phyloP scores from a whole-genome alignment of 2,888 invertebrate genomes.

The Eristalinus sepulchralis region DNA sequence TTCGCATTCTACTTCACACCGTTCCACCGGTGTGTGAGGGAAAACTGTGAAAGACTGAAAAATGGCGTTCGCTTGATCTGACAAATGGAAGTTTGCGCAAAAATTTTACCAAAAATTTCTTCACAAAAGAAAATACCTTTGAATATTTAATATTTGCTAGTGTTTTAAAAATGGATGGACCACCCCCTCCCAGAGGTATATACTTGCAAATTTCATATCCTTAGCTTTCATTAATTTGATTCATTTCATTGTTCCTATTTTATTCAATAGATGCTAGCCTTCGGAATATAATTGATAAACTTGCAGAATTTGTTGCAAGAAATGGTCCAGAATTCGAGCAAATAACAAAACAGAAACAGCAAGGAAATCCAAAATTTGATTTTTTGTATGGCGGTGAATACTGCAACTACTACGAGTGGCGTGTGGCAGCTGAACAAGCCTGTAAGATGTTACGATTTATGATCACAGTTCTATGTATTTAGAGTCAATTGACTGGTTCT shows the following conservation, averaged over 20 bases:
- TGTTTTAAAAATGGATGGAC: constrained; percentile 66
- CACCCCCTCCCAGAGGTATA: constrained; percentile 70
- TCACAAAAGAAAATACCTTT: constrained; percentile 3
- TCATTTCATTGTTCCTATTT: neutral
- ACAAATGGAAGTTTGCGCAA: constrained; percentile 64
- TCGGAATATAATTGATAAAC: constrained; percentile 98
- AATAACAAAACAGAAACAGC: constrained; percentile 99
- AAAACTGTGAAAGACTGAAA: constrained; percentile 31
- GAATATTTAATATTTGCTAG: neutral
- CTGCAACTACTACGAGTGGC: constrained; percentile 97
- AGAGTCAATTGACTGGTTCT: constrained; percentile 36
- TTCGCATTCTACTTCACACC: constrained; percentile 14
- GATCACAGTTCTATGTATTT: constrained; percentile 36
- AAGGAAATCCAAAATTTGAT: constrained; percentile 98
- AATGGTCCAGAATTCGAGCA: constrained; percentile 99
- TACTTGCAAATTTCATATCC: neutral
- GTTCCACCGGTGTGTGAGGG: constrained; percentile 41
- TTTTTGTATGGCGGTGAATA: constrained; percentile 98
- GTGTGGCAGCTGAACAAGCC: constrained; percentile 96
- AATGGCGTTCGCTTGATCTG: constrained; percentile 65
- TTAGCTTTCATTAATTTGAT: neutral
- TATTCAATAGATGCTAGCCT: constrained; percentile 90
- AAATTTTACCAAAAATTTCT: constrained; percentile 26
- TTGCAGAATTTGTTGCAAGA: constrained; percentile 98
- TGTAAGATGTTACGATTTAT: constrained; percentile 83